These are phyloP conservation scores for Mobula hypostoma DNA, from an alignment of 2,113 vertebrate genomes.

Conservation along the genomic window DNA sequence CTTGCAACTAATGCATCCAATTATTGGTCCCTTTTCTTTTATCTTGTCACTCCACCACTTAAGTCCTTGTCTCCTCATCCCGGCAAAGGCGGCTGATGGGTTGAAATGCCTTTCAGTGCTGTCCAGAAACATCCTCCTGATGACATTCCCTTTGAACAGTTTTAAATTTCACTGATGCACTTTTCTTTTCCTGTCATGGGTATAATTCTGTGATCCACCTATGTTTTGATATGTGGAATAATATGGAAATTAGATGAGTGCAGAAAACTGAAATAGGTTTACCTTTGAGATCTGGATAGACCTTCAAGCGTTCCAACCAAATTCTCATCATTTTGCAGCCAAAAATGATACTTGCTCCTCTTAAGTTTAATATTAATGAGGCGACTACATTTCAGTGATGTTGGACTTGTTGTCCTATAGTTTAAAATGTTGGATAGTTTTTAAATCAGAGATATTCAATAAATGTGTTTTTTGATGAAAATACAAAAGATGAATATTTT, in stretches of 20 bases:
- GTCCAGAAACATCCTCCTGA: background rate
- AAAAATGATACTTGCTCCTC: background rate
- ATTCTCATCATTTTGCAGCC: background rate
- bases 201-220: background rate
- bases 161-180: background rate
- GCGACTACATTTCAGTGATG: background rate
- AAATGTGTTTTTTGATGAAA: background rate
- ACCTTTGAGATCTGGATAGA: background rate
- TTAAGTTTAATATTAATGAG: background rate
- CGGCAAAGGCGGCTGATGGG: too few species aligned
- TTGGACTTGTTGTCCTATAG: background rate
- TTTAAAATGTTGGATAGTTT: background rate
- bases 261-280: background rate
- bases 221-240: background rate
- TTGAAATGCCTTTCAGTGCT: background rate
- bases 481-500: background rate
- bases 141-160: background rate
- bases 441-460: background rate
- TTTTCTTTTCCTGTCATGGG: background rate
- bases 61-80: background rate
- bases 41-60: background rate
- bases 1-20: background rate
- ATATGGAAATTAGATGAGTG: background rate
- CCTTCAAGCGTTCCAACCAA: background rate
- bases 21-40: background rate